phyloP scores from a whole-genome alignment of 2,113 vertebrate species.

The Microcebus ravelobensis region DNA sequence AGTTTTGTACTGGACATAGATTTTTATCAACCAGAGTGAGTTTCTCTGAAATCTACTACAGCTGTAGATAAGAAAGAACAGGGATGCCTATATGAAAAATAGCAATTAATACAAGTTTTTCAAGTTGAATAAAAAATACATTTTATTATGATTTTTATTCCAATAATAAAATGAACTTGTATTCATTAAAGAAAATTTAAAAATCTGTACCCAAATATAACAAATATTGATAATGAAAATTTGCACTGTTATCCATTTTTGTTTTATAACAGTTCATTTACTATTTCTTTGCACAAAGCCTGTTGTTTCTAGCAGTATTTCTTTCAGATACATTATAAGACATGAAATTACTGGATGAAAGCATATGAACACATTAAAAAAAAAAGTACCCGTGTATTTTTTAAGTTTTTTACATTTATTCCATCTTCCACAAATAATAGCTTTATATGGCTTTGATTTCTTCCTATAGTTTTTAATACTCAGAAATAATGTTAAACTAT shows the following conservation, averaged over 20 bases:
- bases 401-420: neutral
- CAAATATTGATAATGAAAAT: neutral
- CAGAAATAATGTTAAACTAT: constrained; percentile 26
- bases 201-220: constrained; percentile 25
- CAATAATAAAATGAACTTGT: constrained; percentile 36
- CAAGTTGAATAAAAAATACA: constrained; percentile 16
- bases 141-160: constrained; percentile 13
- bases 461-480: constrained; percentile 10
- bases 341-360: neutral
- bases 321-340: neutral
- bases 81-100: neutral
- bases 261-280: neutral
- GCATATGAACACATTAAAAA: neutral
- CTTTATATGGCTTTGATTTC: neutral
- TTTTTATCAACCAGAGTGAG: neutral
- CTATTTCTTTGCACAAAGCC: neutral
- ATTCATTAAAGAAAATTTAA: constrained; percentile 7
- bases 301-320: neutral
- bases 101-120: neutral
- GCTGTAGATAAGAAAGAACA: neutral
- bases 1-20: neutral
- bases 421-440: neutral
- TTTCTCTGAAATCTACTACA: neutral
- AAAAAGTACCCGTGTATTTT: neutral
- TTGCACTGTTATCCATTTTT: no score